Percentiles rank a stretch among this genome's conserved stretches.
phyloP scores from a whole-genome alignment of 2,888 invertebrate genomes.

The Seira sanloemensis region DNA sequence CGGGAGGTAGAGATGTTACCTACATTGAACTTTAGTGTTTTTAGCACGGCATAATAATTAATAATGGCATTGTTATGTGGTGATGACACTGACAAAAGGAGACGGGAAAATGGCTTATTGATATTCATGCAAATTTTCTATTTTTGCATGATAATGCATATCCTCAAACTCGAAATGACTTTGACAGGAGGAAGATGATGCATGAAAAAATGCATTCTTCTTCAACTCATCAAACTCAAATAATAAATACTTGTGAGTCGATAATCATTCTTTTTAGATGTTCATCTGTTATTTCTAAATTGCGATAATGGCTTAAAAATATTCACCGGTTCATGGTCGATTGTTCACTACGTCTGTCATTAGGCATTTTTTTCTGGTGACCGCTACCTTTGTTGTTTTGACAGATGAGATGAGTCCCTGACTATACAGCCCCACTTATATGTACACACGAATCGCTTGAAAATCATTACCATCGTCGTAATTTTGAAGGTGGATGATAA shows the following conservation, averaged over 20 bases:
- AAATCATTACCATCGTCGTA: background rate
- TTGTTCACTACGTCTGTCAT: slow-evolving; percentile 56
- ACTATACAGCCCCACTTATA: slow-evolving; percentile 2
- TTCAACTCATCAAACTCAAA: no score
- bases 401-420: no score
- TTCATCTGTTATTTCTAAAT: no score
- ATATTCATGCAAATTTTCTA: slow-evolving; percentile 47
- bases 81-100: slow-evolving; percentile 52
- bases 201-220: slow-evolving; percentile 45
- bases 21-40: no score
- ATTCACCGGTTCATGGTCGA: slow-evolving; percentile 44
- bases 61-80: slow-evolving; percentile 45
- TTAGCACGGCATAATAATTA: slow-evolving; percentile 52
- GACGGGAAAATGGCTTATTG: no score
- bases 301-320: background rate
- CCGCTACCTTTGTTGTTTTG: slow-evolving; percentile 47
- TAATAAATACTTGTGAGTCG: no score
- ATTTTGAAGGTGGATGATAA: no score
- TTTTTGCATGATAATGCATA: slow-evolving; percentile 30
- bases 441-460: background rate
- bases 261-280: no score
- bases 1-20: slow-evolving; percentile 42
- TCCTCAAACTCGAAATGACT: slow-evolving; percentile 27
- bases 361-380: slow-evolving; percentile 44
- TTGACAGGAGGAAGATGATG: slow-evolving; percentile 16